These are phyloP conservation scores for Colossoma macropomum DNA, from an alignment of 2,113 vertebrate genomes.

Conservation along the genomic window DNA sequence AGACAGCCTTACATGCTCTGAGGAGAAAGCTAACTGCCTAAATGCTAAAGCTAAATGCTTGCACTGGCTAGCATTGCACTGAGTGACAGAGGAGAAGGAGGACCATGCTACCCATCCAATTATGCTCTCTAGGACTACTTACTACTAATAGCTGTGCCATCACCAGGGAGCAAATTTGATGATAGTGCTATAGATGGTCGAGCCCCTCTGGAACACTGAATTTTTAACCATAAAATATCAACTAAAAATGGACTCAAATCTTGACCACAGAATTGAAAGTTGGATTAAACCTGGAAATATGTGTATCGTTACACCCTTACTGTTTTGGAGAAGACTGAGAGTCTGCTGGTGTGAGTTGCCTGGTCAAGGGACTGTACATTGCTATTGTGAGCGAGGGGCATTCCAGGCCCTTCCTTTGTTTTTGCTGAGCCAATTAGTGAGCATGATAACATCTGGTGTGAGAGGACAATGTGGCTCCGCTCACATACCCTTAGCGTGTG, in stretches of 20 bases:
- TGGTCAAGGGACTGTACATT: constrained; percentile 38
- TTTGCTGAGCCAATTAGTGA: constrained; percentile 78
- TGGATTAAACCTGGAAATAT: neutral
- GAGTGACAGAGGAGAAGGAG: too few relatives aligned
- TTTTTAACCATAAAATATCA: neutral
- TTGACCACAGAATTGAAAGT: neutral
- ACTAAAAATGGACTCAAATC: neutral
- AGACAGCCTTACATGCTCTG: too few relatives aligned
- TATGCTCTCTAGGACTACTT: too few relatives aligned
- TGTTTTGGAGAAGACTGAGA: neutral
- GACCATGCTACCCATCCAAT: too few relatives aligned
- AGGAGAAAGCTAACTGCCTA: too few relatives aligned
- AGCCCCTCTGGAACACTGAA: neutral
- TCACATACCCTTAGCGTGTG: constrained; percentile 64
- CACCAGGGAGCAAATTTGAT: too few relatives aligned
- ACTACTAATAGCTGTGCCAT: too few relatives aligned
- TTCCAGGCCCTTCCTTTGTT: constrained; percentile 77
- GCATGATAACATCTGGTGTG: constrained; percentile 73
- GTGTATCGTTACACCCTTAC: neutral
- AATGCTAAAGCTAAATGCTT: too few relatives aligned
- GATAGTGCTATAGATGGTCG: too few relatives aligned
- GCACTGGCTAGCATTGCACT: too few relatives aligned
- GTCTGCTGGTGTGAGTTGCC: constrained; percentile 16
- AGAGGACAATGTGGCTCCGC: constrained; percentile 72
- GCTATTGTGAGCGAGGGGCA: constrained; percentile 54